Conservation (phyloP, 2,113 vertebrate genomes). For the Empidonax alnorum region DNA sequence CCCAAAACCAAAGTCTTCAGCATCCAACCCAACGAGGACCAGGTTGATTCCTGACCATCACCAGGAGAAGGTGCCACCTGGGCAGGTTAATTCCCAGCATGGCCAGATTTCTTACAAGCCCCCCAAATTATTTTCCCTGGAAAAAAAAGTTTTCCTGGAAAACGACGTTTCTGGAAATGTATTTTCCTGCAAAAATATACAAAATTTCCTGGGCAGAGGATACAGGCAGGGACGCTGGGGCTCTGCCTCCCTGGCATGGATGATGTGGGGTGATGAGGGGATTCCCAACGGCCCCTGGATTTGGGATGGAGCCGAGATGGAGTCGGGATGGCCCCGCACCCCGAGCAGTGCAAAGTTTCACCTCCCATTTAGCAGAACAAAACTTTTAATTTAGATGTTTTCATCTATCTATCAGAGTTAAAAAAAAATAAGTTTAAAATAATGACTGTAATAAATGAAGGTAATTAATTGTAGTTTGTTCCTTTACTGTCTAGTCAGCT, state of each 20-base stretch:
- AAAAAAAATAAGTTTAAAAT: slow-evolving; percentile 82
- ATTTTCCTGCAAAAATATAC: background rate
- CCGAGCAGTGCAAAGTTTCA: slow-evolving; percentile 48
- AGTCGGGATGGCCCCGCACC: background rate
- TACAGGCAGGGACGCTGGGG: background rate
- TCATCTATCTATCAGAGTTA: slow-evolving; percentile 76
- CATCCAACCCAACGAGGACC: background rate
- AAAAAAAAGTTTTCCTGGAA: background rate
- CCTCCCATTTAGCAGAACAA: slow-evolving; percentile 75
- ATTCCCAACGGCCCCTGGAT: fast-evolving
- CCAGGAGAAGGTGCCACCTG: background rate
- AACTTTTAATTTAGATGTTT: slow-evolving; percentile 87
- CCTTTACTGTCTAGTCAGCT: slow-evolving; percentile 98
- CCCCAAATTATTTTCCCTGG: background rate
- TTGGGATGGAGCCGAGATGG: background rate
- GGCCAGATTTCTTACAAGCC: background rate
- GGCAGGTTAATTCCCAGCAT: background rate
- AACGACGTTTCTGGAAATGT: background rate
- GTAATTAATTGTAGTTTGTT: slow-evolving; percentile 94
- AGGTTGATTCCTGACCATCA: background rate
- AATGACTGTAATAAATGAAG: slow-evolving; percentile 88
- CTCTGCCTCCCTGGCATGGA: background rate
- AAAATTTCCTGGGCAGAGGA: fast-evolving
- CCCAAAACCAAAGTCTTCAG: background rate
- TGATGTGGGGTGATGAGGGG: background rate